phyloP scores from a whole-genome alignment of 64 coral and sea anemone genomes.

The Stichodactyla mertensii region DNA sequence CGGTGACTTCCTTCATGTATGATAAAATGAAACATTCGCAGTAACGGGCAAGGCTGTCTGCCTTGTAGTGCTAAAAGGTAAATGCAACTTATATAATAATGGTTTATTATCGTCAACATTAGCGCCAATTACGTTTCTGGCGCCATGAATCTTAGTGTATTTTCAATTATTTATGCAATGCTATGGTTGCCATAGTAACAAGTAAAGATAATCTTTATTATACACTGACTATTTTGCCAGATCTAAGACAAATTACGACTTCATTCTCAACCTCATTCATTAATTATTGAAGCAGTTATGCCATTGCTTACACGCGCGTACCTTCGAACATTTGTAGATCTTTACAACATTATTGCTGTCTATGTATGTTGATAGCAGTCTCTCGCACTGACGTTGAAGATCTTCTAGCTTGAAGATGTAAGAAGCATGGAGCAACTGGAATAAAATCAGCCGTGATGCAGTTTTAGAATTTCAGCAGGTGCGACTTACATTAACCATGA shows the following conservation, averaged over 20 bases:
- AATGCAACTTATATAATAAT: not conserved
- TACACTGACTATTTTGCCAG: no score
- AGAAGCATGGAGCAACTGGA: constrained; percentile 38
- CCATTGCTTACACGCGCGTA: not conserved
- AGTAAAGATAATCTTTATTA: no score
- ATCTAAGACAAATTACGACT: no score
- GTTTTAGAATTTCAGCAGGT: not conserved
- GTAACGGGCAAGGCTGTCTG: constrained; percentile 15
- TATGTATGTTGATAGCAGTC: constrained; percentile 21
- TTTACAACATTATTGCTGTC: constrained; percentile 20
- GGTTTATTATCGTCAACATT: not conserved
- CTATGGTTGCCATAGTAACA: not conserved
- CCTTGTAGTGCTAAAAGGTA: constrained; percentile 24
- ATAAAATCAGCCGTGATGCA: not conserved
- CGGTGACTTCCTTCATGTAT: constrained; percentile 27
- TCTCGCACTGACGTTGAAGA: constrained; percentile 49
- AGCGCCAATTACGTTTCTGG: no score
- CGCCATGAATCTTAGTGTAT: no score
- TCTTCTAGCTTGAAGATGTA: constrained; percentile 42
- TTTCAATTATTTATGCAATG: not conserved
- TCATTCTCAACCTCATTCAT: not conserved
- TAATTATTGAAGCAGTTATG: not conserved
- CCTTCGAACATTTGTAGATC: constrained; percentile 32
- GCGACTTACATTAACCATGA: not conserved
- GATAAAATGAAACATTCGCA: constrained; percentile 46